phyloP scores from a whole-genome alignment of 2,888 invertebrate species.

The Papilio protenor region DNA sequence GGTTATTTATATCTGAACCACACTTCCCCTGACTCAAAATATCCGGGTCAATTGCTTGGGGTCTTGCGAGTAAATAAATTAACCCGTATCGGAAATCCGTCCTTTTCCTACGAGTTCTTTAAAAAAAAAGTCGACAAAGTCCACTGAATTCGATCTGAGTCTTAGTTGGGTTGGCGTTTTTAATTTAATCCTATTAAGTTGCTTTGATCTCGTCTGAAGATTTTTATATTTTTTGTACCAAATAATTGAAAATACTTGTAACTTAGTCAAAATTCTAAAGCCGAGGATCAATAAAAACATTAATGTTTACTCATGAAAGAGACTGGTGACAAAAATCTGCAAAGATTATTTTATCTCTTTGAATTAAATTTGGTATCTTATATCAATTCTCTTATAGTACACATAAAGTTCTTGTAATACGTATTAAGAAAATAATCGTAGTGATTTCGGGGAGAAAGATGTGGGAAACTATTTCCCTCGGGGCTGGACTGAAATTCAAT shows the following conservation, averaged over 20 bases:
- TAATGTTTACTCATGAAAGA: too few species aligned
- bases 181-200: conserved; percentile 16
- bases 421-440: conserved; percentile 28
- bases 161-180: conserved; percentile 15
- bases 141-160: conserved; percentile 26
- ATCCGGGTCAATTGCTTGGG: conserved; percentile 71
- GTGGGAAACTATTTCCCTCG: conserved; percentile 64
- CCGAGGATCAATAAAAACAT: too few species aligned
- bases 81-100: conserved; percentile 74
- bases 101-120: conserved; percentile 52
- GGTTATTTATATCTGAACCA: conserved; percentile 41
- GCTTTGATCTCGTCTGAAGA: conserved; percentile 2
- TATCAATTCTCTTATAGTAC: too few species aligned
- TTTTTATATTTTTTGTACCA: neutral
- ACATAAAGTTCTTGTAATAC: conserved; percentile 2
- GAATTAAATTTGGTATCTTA: too few species aligned
- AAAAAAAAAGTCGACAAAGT: conserved; percentile 28
- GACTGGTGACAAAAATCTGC: too few species aligned
- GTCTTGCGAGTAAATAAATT: conserved; percentile 76
- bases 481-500: conserved; percentile 64
- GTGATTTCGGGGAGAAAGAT: conserved; percentile 42
- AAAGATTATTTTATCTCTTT: too few species aligned
- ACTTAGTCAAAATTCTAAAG: neutral
- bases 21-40: conserved; percentile 53
- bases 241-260: neutral